Base-by-base conservation (phyloP, 2,113 vertebrate genomes). In the Pseudopodoces humilis region DNA sequence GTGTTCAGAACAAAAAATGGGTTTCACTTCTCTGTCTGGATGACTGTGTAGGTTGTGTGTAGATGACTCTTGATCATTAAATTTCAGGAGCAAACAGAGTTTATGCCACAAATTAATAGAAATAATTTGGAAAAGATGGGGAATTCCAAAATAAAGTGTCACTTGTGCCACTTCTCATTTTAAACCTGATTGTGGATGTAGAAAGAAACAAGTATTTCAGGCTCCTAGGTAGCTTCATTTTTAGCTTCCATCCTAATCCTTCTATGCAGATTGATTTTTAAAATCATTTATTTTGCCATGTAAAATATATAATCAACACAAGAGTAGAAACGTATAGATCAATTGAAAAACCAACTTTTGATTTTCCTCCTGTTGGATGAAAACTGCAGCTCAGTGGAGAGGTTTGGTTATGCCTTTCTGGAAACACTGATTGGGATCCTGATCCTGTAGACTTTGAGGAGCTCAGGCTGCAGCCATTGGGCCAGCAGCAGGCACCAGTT, bases 201-300 rank as follows among this genome's bases (percentile, higher is more conserved):
- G 8, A 59, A 83, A 53, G 21, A 86, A 94, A 53, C 44, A 65
- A 41, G 23, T 37, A 60, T 59, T 74, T 25, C 33, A 59, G 64
- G 52, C 28, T 90, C 35, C 12, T 62, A 33, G 23, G 30, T 33
- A 50, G 47, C 25, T 81, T 81, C 1, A 14, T n/a, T 78, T 85
- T 77, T 63, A 41, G 20, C 78, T 80, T 83, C 25, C 18, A 7
- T 86, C 64, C 25, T 70, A 55, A 44, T 43, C 23, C 75, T 95
- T 47, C 30, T 4, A 37, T 0, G 0, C 28, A 65, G 14, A 62
- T 31, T 24, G 25, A 2, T 18, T 43, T 35, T 59, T 33, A 2
- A 0, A 10, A 4, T 15, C 0, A 15, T 25, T 17, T 58, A 8
- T 83, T 68, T 92, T 78, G 12, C 13, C 7, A 2, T 30, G 25